A percentile compares a stretch with the other conserved stretches of the same genome.
Conservation (phyloP, 2,797 vertebrate species). For the Malacoctenus gilli region DNA sequence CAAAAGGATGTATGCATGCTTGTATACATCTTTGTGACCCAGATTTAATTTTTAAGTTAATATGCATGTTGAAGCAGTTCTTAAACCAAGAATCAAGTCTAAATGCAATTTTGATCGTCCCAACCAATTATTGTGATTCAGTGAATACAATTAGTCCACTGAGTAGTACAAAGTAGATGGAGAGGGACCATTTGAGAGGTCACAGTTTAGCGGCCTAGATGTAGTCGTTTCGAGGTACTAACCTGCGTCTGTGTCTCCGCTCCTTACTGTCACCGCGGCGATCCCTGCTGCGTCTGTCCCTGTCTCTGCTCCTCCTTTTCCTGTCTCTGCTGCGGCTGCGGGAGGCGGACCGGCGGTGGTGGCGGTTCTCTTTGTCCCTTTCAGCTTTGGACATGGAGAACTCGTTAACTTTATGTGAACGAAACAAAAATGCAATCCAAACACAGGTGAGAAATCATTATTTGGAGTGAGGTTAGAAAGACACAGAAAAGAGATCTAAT, state of each 20-base stretch:
- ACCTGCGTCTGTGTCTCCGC: slow-evolving; percentile 86
- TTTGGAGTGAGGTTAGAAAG: too few relatives aligned
- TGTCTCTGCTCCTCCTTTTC: slow-evolving; percentile 89
- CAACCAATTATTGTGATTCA: too few relatives aligned
- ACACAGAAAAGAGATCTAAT: too few relatives aligned
- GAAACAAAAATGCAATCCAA: not conserved
- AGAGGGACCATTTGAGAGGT: not conserved
- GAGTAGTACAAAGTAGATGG: too few relatives aligned
- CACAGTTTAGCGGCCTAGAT: not conserved
- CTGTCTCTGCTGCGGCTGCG: slow-evolving; percentile 89
- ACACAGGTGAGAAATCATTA: too few relatives aligned
- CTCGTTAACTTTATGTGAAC: not conserved
- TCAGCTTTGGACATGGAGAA: slow-evolving; percentile 73
- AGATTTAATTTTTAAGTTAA: not conserved
- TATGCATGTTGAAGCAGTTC: too few relatives aligned
- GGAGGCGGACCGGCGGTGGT: slow-evolving; percentile 89
- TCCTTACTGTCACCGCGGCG: slow-evolving; percentile 90
- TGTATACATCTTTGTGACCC: not conserved
- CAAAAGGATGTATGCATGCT: not conserved
- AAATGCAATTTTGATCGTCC: too few relatives aligned
- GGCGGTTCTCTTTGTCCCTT: slow-evolving; percentile 93
- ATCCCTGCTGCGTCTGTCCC: slow-evolving; percentile 88
- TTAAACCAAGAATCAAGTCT: too few relatives aligned
- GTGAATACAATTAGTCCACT: too few relatives aligned
- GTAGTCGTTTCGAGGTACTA: slow-evolving; percentile 13